Evolutionary conservation across 2,797 vertebrate species (phyloP), one percentile per base, ranked within the genome.

Genomic region (Parauchenoglanis ngamensis): DNA sequence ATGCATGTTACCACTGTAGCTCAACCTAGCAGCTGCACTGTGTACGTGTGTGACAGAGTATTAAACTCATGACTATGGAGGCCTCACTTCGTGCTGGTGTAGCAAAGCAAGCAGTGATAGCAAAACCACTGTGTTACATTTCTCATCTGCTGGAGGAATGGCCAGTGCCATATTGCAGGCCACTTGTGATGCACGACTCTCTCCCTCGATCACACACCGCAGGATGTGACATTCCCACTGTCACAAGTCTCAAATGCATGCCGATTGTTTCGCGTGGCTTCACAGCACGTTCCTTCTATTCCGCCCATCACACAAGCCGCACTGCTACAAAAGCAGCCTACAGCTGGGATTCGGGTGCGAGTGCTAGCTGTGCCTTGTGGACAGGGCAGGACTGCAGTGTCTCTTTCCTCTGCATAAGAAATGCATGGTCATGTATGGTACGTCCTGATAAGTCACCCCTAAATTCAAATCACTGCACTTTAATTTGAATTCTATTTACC

Each of bases 81-180:
- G 65, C 40, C 52, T 35, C 40, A 7, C 46, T 68, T 83, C 56
- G 31, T 44, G 15, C 70, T 90, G 46, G 40, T 52, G 67, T 12
- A 79, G 12, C 35, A 77, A 88, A 85, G 54, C 65, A 57, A 79
- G 80, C 40, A 40, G 56, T 65, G 46, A 79, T 67, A 78, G 31
- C 80, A 82, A 61, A 87, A 86, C 88, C 89, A 49, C 54, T 44
- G 87, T 89, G 90, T 84, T 82, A 90, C 88, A 90, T 91, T 87
- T 90, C 88, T 65, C 90, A 86, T 86, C 63, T 70, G 40, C 63
- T 81, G 40, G 87, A 82, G 88, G 89, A 90, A 90, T 90, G 88
- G 75, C 52, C 52, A 19, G 19, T 80, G 83, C 76, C 56, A 73
- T 80, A 73, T n/a, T 68, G 77, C 77, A 75, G 84, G 21, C 68